Conservation (phyloP, 2,888 invertebrate genomes). For the Dolomedes plantarius region DNA sequence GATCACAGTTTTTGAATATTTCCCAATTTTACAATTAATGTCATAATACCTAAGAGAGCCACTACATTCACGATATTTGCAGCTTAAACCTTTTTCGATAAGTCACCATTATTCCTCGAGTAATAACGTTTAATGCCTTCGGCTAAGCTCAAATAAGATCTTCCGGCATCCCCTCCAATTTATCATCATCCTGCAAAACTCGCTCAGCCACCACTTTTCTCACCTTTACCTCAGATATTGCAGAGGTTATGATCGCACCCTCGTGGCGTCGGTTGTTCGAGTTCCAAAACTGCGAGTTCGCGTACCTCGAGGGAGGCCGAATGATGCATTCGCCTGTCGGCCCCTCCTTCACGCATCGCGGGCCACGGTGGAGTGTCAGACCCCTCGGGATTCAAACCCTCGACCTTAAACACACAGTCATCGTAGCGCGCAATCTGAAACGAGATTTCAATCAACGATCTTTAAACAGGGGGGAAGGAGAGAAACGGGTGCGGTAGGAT, state of each 20-base stretch:
- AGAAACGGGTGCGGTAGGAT: background rate
- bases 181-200: background rate
- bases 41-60: no score
- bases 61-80: no score
- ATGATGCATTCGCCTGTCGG: slow-evolving; percentile 46
- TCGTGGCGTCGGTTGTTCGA: background rate
- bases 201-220: background rate
- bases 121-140: no score
- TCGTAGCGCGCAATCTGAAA: slow-evolving; percentile 54
- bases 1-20: no score
- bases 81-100: no score
- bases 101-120: no score
- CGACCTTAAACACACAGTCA: slow-evolving; percentile 18
- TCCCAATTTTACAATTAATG: no score
- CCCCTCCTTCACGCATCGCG: slow-evolving; percentile 31
- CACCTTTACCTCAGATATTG: background rate
- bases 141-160: background rate
- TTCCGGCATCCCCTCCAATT: background rate
- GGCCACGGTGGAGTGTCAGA: background rate
- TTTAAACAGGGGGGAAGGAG: background rate
- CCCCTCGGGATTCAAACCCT: background rate
- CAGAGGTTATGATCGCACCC: slow-evolving; percentile 3
- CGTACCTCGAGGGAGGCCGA: slow-evolving; percentile 1
- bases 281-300: background rate
- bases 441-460: slow-evolving; percentile 59